Evolutionary conservation across 2,797 vertebrate genomes (phyloP).

Genomic region (Propithecus deckenii): DNA sequence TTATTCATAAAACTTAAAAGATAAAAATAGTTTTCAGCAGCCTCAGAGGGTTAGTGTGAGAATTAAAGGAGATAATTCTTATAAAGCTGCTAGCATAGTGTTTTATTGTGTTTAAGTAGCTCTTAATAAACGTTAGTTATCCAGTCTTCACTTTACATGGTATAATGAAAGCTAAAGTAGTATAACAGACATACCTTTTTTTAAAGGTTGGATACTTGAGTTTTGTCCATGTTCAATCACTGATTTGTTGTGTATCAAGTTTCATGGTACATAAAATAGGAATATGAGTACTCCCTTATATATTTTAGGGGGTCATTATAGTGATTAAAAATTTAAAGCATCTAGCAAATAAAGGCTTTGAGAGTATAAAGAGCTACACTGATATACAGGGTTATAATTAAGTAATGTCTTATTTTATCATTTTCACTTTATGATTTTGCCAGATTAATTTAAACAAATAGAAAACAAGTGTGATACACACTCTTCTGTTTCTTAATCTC

Average conservation of each 20-base stretch:
- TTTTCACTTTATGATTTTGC: background rate
- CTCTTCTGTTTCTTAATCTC: background rate
- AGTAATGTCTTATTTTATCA: background rate
- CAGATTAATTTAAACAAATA: background rate
- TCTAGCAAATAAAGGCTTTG: background rate
- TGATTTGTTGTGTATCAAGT: background rate
- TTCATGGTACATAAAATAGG: background rate
- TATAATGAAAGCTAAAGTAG: background rate
- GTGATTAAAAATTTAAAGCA: background rate
- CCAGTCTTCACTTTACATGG: background rate
- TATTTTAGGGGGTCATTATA: background rate
- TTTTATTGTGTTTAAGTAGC: background rate
- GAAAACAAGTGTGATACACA: background rate
- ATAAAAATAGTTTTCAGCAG: background rate
- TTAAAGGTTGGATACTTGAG: background rate
- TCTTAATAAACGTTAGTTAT: background rate
- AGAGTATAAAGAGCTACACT: background rate
- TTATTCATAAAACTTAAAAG: constrained; percentile 1
- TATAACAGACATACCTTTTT: background rate
- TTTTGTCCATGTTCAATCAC: background rate
- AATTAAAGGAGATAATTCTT: constrained; percentile 9
- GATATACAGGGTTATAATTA: background rate
- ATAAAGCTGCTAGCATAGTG: background rate
- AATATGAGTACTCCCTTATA: background rate
- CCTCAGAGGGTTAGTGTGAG: background rate